These are phyloP conservation scores for Drosophila nigritarsus DNA, from an alignment of 2,888 invertebrate species.

Conservation along the genomic window DNA sequence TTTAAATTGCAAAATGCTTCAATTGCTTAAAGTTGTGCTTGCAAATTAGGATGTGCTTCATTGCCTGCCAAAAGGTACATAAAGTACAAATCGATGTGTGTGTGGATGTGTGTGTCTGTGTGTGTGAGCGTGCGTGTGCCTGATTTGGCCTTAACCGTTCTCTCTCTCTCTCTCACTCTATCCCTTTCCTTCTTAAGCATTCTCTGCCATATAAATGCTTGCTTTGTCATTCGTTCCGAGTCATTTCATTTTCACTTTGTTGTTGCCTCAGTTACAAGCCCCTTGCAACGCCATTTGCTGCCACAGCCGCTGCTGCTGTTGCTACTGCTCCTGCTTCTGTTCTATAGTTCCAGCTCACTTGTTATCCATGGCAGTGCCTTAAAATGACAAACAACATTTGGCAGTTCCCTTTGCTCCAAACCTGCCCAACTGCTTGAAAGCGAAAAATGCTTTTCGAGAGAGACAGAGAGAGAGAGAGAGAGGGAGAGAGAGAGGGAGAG, in stretches of 20 bases:
- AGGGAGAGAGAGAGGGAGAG: neutral
- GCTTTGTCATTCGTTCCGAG: slow-evolving; percentile 81
- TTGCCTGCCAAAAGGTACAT: slow-evolving; percentile 78
- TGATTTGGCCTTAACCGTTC: slow-evolving; percentile 35
- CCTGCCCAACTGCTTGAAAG: slow-evolving; percentile 47
- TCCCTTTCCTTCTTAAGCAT: slow-evolving; percentile 34
- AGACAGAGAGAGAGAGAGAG: neutral
- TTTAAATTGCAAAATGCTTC: slow-evolving; percentile 52
- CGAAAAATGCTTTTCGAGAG: slow-evolving; percentile 72
- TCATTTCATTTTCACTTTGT: slow-evolving; percentile 82
- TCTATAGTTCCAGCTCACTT: slow-evolving; percentile 78
- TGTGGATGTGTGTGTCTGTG: slow-evolving; percentile 40
- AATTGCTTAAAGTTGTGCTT: slow-evolving; percentile 59
- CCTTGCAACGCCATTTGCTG: slow-evolving; percentile 69
- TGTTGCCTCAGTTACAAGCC: slow-evolving; percentile 65
- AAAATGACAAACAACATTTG: slow-evolving; percentile 80
- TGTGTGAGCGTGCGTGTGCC: slow-evolving; percentile 27
- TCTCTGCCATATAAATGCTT: slow-evolving; percentile 73
- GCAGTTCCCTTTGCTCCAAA: slow-evolving; percentile 44
- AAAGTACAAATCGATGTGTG: slow-evolving; percentile 50
- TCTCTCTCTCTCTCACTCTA: slow-evolving; percentile 6
- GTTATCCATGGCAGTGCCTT: slow-evolving; percentile 75
- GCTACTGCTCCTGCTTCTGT: slow-evolving; percentile 37
- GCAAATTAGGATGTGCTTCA: slow-evolving; percentile 77
- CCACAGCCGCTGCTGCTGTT: slow-evolving; percentile 23